Evolutionary conservation across 1,140 invertebrate species (phyloP), one percentile per base, ranked within the genome.

Genomic region (Oscheius sp.): DNA sequence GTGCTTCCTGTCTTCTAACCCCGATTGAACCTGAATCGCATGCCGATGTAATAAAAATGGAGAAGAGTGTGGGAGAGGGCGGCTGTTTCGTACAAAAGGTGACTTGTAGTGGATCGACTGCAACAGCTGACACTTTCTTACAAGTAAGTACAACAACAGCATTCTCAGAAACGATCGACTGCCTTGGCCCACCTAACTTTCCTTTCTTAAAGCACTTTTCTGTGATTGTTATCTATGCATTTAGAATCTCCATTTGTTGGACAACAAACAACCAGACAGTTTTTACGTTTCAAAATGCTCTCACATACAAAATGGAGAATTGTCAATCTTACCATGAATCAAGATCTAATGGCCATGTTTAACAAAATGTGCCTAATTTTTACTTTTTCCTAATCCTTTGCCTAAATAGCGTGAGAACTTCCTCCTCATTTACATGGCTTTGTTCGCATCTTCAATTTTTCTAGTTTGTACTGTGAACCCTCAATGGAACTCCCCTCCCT

Each of bases 261-360:
- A 86, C 94, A 71, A 26, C 13, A 36, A 32, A 65, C 42, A 13
- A 45, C n/a, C n/a, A 45, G n/a, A n/a, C n/a, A n/a, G n/a, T n/a
- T n/a, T n/a, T n/a, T n/a, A n/a, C n/a, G n/a, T n/a, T n/a, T n/a
- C n/a, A n/a, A n/a, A n/a, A n/a, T n/a, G n/a, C n/a, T n/a, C n/a
- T n/a, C n/a, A n/a, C n/a, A n/a, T n/a, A n/a, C n/a, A n/a, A n/a
- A n/a, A n/a, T n/a, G n/a, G n/a, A n/a, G n/a, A n/a, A n/a, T n/a
- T n/a, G n/a, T n/a, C n/a, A n/a, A n/a, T n/a, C n/a, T n/a, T n/a
- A n/a, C n/a, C n/a, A n/a, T n/a, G n/a, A n/a, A n/a, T n/a, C n/a
- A n/a, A n/a, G n/a, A n/a, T n/a, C n/a, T n/a, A n/a, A n/a, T n/a
- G n/a, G n/a, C n/a, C n/a, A n/a, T 45, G 42, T 29, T 2, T 20